phyloP scores from a whole-genome alignment of 2,113 vertebrate species.

The Amia ocellicauda region DNA sequence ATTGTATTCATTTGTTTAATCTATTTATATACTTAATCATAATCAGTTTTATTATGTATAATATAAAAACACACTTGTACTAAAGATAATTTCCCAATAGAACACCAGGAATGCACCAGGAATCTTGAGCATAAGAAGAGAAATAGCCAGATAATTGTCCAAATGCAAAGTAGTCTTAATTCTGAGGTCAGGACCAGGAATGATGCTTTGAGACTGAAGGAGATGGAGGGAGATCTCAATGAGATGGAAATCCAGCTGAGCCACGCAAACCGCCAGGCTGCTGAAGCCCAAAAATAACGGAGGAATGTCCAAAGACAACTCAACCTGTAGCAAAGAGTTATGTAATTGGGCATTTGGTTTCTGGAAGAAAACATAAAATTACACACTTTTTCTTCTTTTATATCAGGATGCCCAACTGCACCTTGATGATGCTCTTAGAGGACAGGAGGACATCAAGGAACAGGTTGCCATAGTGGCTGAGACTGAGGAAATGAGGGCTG shows the following conservation, averaged over 20 bases:
- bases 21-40: too few species aligned
- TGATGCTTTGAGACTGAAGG: constrained; percentile 72
- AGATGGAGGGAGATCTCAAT: constrained; percentile 79
- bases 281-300: constrained; percentile 69
- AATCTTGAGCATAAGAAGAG: constrained; percentile 73
- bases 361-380: too few species aligned
- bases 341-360: accelerated
- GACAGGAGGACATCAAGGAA: constrained; percentile 72
- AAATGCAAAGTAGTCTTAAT: constrained; percentile 67
- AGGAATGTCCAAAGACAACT: constrained; percentile 65
- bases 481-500: constrained; percentile 69
- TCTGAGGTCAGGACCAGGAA: constrained; percentile 65
- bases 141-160: constrained; percentile 57
- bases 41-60: too few species aligned
- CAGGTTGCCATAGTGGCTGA: constrained; percentile 69
- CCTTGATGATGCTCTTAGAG: constrained; percentile 71
- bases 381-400: constrained; percentile 24
- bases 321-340: constrained; percentile 36
- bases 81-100: too few species aligned
- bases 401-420: constrained; percentile 80
- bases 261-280: constrained; percentile 60
- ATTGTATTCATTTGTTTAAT: too few species aligned
- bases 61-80: too few species aligned
- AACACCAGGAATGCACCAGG: too few species aligned
- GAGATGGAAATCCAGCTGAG: constrained; percentile 79